A percentile compares a stretch with the other conserved stretches of the same genome.
phyloP scores from a whole-genome alignment of 2,113 vertebrate species.

The Amphiprion ocellaris region DNA sequence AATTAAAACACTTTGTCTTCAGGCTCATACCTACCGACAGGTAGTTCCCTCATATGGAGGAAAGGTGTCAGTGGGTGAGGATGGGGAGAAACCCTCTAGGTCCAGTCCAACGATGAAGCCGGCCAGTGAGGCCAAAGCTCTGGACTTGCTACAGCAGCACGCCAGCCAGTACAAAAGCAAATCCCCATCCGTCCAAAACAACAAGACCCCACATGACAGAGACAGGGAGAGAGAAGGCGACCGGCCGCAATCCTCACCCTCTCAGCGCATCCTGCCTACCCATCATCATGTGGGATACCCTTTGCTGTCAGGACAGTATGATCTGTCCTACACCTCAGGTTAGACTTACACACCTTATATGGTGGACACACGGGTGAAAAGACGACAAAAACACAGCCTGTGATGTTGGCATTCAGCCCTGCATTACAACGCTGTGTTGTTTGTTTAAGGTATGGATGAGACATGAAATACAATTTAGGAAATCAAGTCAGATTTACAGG shows the following conservation, averaged over 20 bases:
- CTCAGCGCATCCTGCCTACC: conserved; percentile 92
- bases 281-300: conserved; percentile 97
- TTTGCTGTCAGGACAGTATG: conserved; percentile 94
- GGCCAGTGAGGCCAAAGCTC: conserved; percentile 90
- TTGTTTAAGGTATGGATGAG: too few species aligned
- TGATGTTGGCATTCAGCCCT: too few species aligned
- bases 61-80: conserved; percentile 88
- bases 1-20: not conserved
- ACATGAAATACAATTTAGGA: too few species aligned
- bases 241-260: conserved; percentile 92
- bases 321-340: conserved; percentile 96
- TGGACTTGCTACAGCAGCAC: conserved; percentile 97
- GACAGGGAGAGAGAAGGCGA: conserved; percentile 86
- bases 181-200: conserved; percentile 90
- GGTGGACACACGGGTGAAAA: too few species aligned
- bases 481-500: too few species aligned
- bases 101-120: conserved; percentile 86
- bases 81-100: conserved; percentile 89
- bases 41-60: conserved; percentile 94
- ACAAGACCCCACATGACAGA: conserved; percentile 83
- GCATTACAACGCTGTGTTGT: too few species aligned
- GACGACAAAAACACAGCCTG: too few species aligned
- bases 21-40: conserved; percentile 94
- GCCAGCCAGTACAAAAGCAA: conserved; percentile 99
- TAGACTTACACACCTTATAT: conserved; percentile 38